Percentiles rank a stretch among this genome's conserved stretches.
phyloP scores from a whole-genome alignment of 92 coral and sea anemone genomes.

The Bergia puertoricense region DNA sequence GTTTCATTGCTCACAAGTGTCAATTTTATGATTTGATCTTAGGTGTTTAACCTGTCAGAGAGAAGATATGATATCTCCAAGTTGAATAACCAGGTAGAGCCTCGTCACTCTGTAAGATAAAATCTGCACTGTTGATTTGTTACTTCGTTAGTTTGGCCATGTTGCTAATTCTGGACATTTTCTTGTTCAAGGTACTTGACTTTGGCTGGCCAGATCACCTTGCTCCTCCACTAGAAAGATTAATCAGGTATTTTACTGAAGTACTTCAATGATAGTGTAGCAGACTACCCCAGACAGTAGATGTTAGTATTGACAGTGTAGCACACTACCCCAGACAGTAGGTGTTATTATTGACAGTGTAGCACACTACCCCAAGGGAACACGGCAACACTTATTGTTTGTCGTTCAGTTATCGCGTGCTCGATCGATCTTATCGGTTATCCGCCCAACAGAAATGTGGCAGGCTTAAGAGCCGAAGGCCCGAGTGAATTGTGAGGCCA shows the following conservation, averaged over 20 bases:
- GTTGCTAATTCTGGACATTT: background rate
- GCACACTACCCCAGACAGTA: background rate
- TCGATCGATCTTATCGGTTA: too few relatives aligned
- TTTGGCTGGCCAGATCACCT: slow-evolving; percentile 99
- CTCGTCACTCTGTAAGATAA: background rate
- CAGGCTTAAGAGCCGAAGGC: too few relatives aligned
- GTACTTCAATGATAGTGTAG: too few relatives aligned
- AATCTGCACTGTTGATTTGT: background rate
- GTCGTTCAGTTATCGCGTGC: too few relatives aligned
- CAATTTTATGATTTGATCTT: background rate
- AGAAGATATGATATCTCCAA: slow-evolving; percentile 97
- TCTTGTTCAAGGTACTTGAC: slow-evolving; percentile 77
- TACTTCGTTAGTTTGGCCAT: background rate
- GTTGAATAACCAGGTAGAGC: slow-evolving; percentile 86
- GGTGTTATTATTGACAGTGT: too few relatives aligned
- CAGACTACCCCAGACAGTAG: background rate
- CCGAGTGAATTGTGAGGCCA: too few relatives aligned
- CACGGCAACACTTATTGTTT: too few relatives aligned
- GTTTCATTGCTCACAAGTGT: background rate
- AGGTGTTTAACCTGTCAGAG: slow-evolving; percentile 98
- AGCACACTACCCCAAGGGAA: too few relatives aligned
- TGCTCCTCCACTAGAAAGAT: slow-evolving; percentile 95
- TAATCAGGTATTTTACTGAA: slow-evolving; percentile 70
- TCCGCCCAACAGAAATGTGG: too few relatives aligned
- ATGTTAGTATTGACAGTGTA: too few relatives aligned